A percentile compares a stretch with the other conserved stretches of the same genome.
phyloP scores from a whole-genome alignment of 2,797 vertebrate genomes.

The Tinamus major region DNA sequence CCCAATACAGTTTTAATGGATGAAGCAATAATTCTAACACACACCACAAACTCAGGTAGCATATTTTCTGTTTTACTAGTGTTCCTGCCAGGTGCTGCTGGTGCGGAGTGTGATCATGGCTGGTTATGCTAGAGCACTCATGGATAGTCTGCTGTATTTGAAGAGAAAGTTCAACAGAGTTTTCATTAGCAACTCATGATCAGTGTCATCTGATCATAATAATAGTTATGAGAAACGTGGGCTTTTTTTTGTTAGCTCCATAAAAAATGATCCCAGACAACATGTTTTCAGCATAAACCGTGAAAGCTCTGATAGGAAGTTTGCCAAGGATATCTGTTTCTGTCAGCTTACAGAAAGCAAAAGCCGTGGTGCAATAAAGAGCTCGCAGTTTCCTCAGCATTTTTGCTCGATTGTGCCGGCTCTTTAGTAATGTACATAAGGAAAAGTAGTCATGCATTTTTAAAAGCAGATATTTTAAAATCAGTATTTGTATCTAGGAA shows the following conservation, averaged over 20 bases:
- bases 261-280: background rate
- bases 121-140: background rate
- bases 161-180: background rate
- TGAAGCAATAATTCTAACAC: background rate
- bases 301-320: background rate
- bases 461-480: background rate
- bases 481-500: background rate
- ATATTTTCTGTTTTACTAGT: background rate
- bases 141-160: background rate
- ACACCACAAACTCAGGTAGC: background rate
- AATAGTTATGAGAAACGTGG: background rate
- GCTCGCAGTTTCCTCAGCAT: fast-evolving
- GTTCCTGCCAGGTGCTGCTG: background rate
- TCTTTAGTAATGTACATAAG: background rate
- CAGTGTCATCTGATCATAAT: background rate
- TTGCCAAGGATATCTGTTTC: background rate
- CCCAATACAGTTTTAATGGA: background rate
- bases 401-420: background rate
- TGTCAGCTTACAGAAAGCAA: background rate
- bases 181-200: background rate
- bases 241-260: background rate
- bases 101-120: background rate
- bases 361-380: background rate
- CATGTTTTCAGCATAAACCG: background rate
- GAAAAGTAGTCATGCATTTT: background rate